Percentiles rank a stretch among this genome's conserved stretches.
These are phyloP conservation scores for Brachionichthys hirsutus DNA, from an alignment of 2,113 vertebrate genomes.

Conservation along the genomic window DNA sequence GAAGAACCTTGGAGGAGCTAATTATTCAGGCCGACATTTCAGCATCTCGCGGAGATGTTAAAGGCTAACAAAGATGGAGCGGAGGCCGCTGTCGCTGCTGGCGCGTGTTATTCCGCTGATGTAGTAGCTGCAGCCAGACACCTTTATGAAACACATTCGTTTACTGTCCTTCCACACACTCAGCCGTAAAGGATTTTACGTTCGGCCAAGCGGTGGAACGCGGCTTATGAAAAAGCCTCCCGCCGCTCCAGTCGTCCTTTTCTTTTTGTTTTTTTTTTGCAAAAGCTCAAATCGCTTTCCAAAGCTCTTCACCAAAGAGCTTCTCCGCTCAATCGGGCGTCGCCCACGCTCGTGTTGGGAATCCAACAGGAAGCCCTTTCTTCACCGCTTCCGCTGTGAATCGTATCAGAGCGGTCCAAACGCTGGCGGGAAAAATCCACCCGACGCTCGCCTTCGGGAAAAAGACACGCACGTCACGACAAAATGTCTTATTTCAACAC, in stretches of 20 bases:
- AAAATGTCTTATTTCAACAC: constrained; percentile 14
- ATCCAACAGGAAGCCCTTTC: constrained; percentile 29
- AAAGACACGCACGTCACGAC: constrained; percentile 14
- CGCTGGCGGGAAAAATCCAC: constrained; percentile 4
- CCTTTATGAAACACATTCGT: constrained; percentile 41
- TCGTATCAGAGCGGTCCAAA: constrained; percentile 29
- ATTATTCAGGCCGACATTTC: constrained; percentile 72
- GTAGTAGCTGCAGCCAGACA: constrained; percentile 11
- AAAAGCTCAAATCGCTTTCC: constrained; percentile 28
- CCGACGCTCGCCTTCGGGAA: neutral
- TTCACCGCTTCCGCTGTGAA: constrained; percentile 22
- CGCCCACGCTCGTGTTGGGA: constrained; percentile 35
- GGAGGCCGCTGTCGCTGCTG: constrained; percentile 15
- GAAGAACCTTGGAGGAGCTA: constrained; percentile 65
- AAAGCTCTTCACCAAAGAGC: constrained; percentile 32
- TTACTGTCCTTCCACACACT: constrained; percentile 11
- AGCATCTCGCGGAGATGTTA: constrained; percentile 52
- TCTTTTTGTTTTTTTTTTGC: constrained; percentile 2
- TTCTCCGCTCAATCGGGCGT: constrained; percentile 59
- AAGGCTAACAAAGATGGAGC: constrained; percentile 37
- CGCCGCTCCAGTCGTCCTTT: neutral
- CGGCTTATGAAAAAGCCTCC: constrained; percentile 19
- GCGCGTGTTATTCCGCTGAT: constrained; percentile 23
- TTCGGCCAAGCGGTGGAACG: constrained; percentile 21
- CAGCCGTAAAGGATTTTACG: neutral